These are phyloP conservation scores for Proisotoma minuta DNA, from an alignment of 2,888 invertebrate genomes.

Conservation along the genomic window DNA sequence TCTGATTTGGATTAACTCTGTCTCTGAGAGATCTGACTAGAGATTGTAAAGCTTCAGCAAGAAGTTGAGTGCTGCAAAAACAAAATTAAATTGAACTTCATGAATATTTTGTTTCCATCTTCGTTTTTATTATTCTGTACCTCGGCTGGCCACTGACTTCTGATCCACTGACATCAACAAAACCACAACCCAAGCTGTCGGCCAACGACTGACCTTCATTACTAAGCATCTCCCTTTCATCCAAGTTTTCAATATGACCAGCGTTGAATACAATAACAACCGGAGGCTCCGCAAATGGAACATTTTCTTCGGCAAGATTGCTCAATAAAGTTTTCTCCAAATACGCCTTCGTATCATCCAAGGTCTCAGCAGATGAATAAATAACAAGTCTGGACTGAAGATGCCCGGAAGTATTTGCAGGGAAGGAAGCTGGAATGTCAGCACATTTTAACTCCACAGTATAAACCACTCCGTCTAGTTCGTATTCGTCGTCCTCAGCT, in stretches of 20 bases:
- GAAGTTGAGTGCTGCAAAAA: slow-evolving; percentile 37
- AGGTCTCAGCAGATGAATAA: slow-evolving; percentile 83
- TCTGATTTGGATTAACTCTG: slow-evolving; percentile 44
- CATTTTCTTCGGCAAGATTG: slow-evolving; percentile 83
- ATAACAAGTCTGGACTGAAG: slow-evolving; percentile 49
- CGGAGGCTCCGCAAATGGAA: slow-evolving; percentile 54
- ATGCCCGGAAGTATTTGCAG: slow-evolving; percentile 34
- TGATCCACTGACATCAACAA: slow-evolving; percentile 44
- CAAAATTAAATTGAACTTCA: neutral
- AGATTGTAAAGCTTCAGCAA: slow-evolving; percentile 34
- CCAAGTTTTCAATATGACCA: slow-evolving; percentile 30
- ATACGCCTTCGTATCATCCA: slow-evolving; percentile 85
- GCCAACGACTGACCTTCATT: slow-evolving; percentile 45
- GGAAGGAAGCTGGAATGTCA: slow-evolving; percentile 44
- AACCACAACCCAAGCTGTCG: slow-evolving; percentile 46
- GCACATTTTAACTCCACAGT: slow-evolving; percentile 62
- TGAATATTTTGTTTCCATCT: neutral
- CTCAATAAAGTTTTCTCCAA: slow-evolving; percentile 84
- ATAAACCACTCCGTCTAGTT: slow-evolving; percentile 72
- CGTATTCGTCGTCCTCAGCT: slow-evolving; percentile 81
- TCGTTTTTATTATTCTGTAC: slow-evolving; percentile 11
- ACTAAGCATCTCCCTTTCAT: slow-evolving; percentile 39
- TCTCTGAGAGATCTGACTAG: slow-evolving; percentile 41
- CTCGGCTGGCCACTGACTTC: slow-evolving; percentile 42
- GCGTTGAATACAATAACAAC: slow-evolving; percentile 45